A percentile compares a stretch with the other conserved stretches of the same genome.
Evolutionary conservation across 92 coral and sea anemone species (phyloP).

Genomic region (Porites lobata): DNA sequence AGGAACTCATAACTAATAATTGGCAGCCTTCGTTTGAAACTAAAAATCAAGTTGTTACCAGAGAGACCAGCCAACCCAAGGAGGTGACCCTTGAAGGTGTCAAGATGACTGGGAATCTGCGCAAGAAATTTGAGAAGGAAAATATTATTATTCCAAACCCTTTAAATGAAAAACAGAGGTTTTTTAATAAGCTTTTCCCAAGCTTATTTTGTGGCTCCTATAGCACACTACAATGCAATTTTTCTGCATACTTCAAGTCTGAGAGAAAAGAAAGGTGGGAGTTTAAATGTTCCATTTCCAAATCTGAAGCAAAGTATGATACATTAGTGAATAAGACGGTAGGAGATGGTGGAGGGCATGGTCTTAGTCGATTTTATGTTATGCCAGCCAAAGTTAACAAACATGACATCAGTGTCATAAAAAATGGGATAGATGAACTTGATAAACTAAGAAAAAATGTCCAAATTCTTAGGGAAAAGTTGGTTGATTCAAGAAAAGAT

Average conservation of each 20-base stretch:
- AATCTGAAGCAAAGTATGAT: no score
- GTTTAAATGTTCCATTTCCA: background rate
- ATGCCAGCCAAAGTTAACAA: conserved; percentile 19
- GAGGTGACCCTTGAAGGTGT: conserved; percentile 22
- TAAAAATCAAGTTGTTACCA: background rate
- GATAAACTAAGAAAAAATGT: conserved; percentile 15
- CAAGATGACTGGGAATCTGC: conserved; percentile 21
- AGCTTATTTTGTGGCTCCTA: conserved; percentile 12
- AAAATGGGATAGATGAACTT: conserved; percentile 11
- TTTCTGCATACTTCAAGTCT: background rate
- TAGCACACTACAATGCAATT: background rate
- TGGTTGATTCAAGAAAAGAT: conserved; percentile 12
- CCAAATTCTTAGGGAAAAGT: conserved; percentile 24
- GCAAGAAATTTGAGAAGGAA: conserved; percentile 28
- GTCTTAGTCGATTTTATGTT: conserved; percentile 12
- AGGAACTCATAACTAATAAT: conserved; percentile 1
- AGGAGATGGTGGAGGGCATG: no score
- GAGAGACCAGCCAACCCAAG: background rate
- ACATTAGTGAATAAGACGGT: no score
- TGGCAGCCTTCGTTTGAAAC: conserved; percentile 5
- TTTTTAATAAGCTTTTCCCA: conserved; percentile 20
- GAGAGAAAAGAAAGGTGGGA: conserved; percentile 16
- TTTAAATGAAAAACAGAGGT: conserved; percentile 25
- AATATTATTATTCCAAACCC: conserved; percentile 25
- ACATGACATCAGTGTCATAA: conserved; percentile 42